phyloP scores from a whole-genome alignment of 1,140 invertebrate species.

The Galendromus occidentalis region DNA sequence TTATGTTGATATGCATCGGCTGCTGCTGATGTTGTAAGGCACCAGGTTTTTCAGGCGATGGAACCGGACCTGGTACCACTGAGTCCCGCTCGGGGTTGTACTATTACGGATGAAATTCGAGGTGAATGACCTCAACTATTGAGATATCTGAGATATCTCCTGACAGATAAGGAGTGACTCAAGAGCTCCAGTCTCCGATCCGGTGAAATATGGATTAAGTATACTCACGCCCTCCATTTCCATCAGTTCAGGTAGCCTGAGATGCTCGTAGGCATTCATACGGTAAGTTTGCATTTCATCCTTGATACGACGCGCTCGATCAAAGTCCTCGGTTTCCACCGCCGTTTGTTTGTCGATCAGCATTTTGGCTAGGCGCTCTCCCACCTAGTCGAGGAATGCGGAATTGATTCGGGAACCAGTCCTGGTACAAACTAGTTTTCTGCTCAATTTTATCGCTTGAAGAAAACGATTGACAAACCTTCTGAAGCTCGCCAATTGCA shows the following conservation, averaged over 20 bases:
- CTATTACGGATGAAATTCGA: background rate
- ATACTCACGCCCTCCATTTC: slow-evolving; percentile 48
- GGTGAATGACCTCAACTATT: too few relatives aligned
- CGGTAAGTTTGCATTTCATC: slow-evolving; percentile 64
- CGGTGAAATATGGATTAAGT: background rate
- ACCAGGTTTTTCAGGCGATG: background rate
- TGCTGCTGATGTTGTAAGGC: background rate
- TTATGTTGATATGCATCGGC: background rate
- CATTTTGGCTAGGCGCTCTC: slow-evolving; percentile 69
- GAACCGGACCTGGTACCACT: background rate
- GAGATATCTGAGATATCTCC: too few relatives aligned
- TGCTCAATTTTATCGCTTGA: background rate
- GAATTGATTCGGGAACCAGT: background rate
- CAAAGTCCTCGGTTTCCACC: slow-evolving; percentile 71
- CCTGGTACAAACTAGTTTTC: background rate
- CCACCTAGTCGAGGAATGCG: slow-evolving; percentile 30
- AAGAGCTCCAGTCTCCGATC: too few relatives aligned
- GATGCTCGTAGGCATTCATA: slow-evolving; percentile 42
- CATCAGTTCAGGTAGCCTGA: slow-evolving; percentile 50
- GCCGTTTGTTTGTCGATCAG: slow-evolving; percentile 74
- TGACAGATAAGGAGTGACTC: too few relatives aligned
- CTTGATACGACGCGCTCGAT: slow-evolving; percentile 65
- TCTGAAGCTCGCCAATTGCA: slow-evolving; percentile 54
- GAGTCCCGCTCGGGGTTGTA: slow-evolving; percentile 5
- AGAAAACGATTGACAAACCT: slow-evolving; percentile 31